A percentile compares a stretch with the other conserved stretches of the same genome.
These are phyloP conservation scores for Corticium candelabrum DNA, from an alignment of 37 sponge, comb jelly and placozoan species.

Conservation along the genomic window DNA sequence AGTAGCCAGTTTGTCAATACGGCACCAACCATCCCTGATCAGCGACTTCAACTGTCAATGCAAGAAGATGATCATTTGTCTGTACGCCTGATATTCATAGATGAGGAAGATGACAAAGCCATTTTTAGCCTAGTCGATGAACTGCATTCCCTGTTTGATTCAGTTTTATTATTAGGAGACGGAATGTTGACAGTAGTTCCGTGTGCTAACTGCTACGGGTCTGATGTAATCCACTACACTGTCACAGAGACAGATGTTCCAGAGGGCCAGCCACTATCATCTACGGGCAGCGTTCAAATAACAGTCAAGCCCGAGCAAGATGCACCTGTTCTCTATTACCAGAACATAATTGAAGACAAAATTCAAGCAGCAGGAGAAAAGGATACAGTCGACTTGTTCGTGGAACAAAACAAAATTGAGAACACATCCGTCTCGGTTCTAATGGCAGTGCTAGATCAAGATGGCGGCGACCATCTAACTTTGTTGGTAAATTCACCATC, in stretches of 20 bases:
- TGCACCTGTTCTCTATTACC: not conserved
- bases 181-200: not conserved
- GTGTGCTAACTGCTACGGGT: not conserved
- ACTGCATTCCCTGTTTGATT: no score
- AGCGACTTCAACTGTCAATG: not conserved
- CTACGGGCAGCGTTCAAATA: not conserved
- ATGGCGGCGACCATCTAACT: not conserved
- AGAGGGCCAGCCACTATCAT: not conserved
- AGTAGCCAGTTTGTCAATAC: not conserved
- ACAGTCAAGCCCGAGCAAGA: not conserved
- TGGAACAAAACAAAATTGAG: not conserved
- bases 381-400: not conserved
- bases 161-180: no score
- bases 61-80: not conserved
- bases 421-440: not conserved
- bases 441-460: not conserved
- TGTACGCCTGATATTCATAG: not conserved
- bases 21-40: not conserved
- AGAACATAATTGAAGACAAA: not conserved
- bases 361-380: not conserved
- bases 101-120: not conserved
- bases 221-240: not conserved
- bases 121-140: not conserved
- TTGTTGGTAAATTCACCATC: not conserved
- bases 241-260: not conserved